A percentile compares a stretch with the other conserved stretches of the same genome.
Conservation (phyloP, 2,888 invertebrate species). For the Biston betularia region DNA sequence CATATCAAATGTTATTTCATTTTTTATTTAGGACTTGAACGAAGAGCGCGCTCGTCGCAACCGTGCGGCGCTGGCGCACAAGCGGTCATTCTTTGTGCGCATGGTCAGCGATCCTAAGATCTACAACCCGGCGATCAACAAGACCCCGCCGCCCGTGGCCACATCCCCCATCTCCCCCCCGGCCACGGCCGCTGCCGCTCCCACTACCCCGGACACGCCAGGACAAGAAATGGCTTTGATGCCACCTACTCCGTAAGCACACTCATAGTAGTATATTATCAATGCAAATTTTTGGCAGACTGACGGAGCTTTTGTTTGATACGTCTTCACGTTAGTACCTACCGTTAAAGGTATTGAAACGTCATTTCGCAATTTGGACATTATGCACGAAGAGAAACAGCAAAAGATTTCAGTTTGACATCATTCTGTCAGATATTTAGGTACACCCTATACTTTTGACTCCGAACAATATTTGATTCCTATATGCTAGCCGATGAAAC, state of each 20-base stretch:
- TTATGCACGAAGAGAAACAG: too few relatives aligned
- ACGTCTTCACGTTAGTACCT: too few relatives aligned
- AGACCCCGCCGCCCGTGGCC: slow-evolving; percentile 88
- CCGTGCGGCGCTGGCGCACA: slow-evolving; percentile 94
- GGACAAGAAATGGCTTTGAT: slow-evolving; percentile 47
- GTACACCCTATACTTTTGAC: too few relatives aligned
- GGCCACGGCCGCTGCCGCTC: slow-evolving; percentile 68
- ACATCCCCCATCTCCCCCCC: slow-evolving; percentile 84
- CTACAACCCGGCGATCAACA: slow-evolving; percentile 96
- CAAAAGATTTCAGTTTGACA: too few relatives aligned
- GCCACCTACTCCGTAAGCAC: slow-evolving; percentile 71
- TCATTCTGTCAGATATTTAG: too few relatives aligned
- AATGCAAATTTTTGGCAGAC: background rate
- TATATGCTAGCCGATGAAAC: too few relatives aligned
- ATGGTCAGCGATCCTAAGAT: slow-evolving; percentile 99
- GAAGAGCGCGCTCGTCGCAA: slow-evolving; percentile 91
- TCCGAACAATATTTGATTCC: too few relatives aligned
- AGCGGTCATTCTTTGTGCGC: slow-evolving; percentile 98
- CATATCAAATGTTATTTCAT: background rate
- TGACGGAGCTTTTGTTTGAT: too few relatives aligned
- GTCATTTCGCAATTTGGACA: too few relatives aligned
- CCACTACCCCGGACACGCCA: slow-evolving; percentile 71
- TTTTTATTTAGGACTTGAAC: slow-evolving; percentile 87
- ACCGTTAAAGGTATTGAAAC: too few relatives aligned
- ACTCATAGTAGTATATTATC: background rate